phyloP scores from a whole-genome alignment of 2,113 vertebrate genomes.

The Eidolon helvum region DNA sequence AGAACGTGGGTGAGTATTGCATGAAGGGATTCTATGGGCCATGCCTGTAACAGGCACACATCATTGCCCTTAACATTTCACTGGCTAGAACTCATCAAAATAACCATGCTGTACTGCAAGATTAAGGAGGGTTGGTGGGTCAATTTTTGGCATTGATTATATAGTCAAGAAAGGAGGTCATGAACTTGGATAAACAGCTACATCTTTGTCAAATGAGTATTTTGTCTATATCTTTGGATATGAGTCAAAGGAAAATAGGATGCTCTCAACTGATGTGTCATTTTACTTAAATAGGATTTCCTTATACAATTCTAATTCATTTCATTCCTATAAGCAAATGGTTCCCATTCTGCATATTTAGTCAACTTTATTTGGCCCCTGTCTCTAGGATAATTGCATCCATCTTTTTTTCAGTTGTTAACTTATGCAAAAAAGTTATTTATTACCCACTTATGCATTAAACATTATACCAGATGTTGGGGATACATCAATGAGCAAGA shows the following conservation, averaged over 20 bases:
- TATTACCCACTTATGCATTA: background rate
- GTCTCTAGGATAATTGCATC: background rate
- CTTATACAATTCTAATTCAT: background rate
- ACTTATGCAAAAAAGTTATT: background rate
- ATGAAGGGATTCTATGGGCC: background rate
- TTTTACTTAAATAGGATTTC: background rate
- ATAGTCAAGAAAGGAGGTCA: background rate
- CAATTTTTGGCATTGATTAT: background rate
- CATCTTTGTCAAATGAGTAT: background rate
- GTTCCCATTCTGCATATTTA: background rate
- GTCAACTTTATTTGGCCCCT: background rate
- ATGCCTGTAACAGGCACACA: background rate
- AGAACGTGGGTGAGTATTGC: background rate
- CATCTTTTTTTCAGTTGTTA: background rate
- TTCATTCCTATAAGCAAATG: background rate
- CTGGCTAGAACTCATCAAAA: background rate
- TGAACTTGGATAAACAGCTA: background rate
- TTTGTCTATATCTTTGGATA: background rate
- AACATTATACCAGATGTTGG: background rate
- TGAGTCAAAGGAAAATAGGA: background rate
- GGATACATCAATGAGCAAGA: background rate
- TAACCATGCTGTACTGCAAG: background rate
- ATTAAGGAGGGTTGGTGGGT: background rate
- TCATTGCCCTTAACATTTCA: background rate
- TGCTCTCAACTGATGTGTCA: background rate